phyloP scores from a whole-genome alignment of 2,888 invertebrate species.

The Acleris sparsana region DNA sequence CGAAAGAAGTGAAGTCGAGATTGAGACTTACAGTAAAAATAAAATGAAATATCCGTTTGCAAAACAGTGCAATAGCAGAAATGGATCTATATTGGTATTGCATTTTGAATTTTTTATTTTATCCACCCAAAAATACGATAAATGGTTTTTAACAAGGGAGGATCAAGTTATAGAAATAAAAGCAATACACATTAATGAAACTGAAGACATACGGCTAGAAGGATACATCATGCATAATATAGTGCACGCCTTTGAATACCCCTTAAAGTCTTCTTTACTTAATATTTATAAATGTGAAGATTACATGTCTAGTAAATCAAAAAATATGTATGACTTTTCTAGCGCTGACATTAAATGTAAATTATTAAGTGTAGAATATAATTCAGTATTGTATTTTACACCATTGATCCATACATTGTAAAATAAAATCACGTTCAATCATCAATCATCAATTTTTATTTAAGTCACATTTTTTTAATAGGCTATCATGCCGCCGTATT shows the following conservation, averaged over 20 bases:
- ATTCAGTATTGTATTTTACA: slow-evolving; percentile 25
- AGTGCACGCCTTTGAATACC: slow-evolving; percentile 1
- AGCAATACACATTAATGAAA: slow-evolving; percentile 4
- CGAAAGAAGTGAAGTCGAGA: slow-evolving; percentile 11
- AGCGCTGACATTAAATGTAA: slow-evolving; percentile 30
- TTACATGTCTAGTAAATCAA: too few relatives aligned
- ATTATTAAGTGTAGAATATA: slow-evolving; percentile 29
- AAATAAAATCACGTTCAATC: too few relatives aligned
- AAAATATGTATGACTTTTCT: slow-evolving; percentile 3
- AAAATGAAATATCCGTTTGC: slow-evolving; percentile 11
- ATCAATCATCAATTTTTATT: too few relatives aligned
- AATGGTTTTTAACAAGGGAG: slow-evolving; percentile 3
- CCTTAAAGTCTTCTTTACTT: slow-evolving; percentile 32
- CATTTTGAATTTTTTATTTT: slow-evolving; percentile 7
- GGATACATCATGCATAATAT: slow-evolving; percentile 2
- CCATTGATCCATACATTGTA: slow-evolving; percentile 29
- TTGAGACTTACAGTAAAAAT: neutral
- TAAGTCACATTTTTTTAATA: too few relatives aligned
- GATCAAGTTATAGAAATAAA: slow-evolving; percentile 1
- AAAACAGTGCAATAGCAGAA: slow-evolving; percentile 11
- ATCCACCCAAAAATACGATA: slow-evolving; percentile 1
- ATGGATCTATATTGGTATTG: slow-evolving; percentile 8
- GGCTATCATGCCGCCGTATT: too few relatives aligned
- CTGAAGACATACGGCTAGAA: neutral
- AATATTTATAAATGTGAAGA: slow-evolving; percentile 33